A percentile compares a stretch with the other conserved stretches of the same genome.
Conservation (phyloP, 2,888 invertebrate species). For the Aphidoletes aphidimyza region DNA sequence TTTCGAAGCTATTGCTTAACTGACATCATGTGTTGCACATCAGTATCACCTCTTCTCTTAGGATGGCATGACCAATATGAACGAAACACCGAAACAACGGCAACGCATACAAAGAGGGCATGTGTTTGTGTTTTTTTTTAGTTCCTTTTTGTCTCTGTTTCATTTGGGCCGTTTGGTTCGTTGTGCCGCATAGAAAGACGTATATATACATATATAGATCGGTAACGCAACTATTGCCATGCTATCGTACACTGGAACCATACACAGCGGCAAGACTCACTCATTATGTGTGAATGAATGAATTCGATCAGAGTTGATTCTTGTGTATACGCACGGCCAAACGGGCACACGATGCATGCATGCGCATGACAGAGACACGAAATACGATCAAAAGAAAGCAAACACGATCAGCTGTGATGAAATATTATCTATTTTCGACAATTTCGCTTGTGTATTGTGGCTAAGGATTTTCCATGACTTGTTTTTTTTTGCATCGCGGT, state of each 20-base stretch:
- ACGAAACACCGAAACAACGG: conserved; percentile 53
- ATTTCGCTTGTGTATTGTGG: conserved; percentile 1
- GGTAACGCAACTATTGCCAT: conserved; percentile 34
- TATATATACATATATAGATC: no score
- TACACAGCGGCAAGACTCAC: background rate
- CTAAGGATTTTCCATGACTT: background rate
- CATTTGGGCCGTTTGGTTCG: background rate
- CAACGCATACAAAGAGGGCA: conserved; percentile 34
- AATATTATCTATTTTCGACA: background rate
- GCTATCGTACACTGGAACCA: background rate
- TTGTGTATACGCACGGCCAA: no score
- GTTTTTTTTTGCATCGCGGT: background rate
- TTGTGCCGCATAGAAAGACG: conserved; percentile 38
- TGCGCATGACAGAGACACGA: no score
- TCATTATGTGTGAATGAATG: background rate
- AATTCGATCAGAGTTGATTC: background rate
- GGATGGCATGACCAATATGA: conserved; percentile 47
- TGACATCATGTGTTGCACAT: conserved; percentile 60
- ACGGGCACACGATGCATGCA: no score
- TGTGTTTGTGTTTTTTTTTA: conserved; percentile 22
- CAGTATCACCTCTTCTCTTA: conserved; percentile 52
- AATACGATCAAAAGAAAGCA: no score
- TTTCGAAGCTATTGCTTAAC: conserved; percentile 67
- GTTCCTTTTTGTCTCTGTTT: background rate
- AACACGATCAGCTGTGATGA: no score